Evolutionary conservation across 2,888 invertebrate species (phyloP).

Genomic region (Emesis castigata): DNA sequence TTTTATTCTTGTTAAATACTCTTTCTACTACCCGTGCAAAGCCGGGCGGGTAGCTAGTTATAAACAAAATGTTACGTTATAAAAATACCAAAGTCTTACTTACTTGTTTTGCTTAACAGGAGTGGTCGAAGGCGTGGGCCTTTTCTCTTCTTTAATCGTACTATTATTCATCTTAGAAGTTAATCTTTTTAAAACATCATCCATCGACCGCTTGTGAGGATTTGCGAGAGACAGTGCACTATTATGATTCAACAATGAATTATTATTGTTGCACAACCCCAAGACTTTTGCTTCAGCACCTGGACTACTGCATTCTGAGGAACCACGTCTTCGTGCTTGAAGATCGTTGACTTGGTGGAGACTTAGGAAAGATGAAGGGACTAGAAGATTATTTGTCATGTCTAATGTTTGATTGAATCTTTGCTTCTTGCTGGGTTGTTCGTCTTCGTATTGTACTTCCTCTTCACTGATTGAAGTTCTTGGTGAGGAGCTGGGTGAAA

Average conservation of each 20-base stretch:
- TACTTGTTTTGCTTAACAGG: slow-evolving; percentile 89
- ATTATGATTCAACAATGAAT: slow-evolving; percentile 90
- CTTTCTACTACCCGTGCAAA: no score
- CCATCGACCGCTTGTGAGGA: slow-evolving; percentile 95
- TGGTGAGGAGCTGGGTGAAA: slow-evolving; percentile 84
- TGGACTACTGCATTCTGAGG: slow-evolving; percentile 93
- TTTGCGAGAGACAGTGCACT: slow-evolving; percentile 83
- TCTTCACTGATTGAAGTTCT: slow-evolving; percentile 88
- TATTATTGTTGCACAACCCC: slow-evolving; percentile 90
- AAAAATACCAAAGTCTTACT: slow-evolving; percentile 69
- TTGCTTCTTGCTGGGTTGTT: slow-evolving; percentile 89
- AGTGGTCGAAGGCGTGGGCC: slow-evolving; percentile 92
- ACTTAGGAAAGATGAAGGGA: slow-evolving; percentile 85
- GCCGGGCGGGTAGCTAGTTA: no score
- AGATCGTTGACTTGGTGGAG: slow-evolving; percentile 89
- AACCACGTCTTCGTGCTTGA: slow-evolving; percentile 84
- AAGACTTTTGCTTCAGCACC: slow-evolving; percentile 91
- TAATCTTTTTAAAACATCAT: slow-evolving; percentile 96
- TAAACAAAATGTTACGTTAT: no score
- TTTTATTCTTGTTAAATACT: no score
- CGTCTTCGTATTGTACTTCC: slow-evolving; percentile 88
- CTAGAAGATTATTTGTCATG: slow-evolving; percentile 89
- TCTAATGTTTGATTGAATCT: slow-evolving; percentile 88
- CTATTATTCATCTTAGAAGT: slow-evolving; percentile 96
- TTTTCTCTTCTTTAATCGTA: slow-evolving; percentile 92